phyloP scores from a whole-genome alignment of 2,113 vertebrate species.

The Motacilla tschutschensis region DNA sequence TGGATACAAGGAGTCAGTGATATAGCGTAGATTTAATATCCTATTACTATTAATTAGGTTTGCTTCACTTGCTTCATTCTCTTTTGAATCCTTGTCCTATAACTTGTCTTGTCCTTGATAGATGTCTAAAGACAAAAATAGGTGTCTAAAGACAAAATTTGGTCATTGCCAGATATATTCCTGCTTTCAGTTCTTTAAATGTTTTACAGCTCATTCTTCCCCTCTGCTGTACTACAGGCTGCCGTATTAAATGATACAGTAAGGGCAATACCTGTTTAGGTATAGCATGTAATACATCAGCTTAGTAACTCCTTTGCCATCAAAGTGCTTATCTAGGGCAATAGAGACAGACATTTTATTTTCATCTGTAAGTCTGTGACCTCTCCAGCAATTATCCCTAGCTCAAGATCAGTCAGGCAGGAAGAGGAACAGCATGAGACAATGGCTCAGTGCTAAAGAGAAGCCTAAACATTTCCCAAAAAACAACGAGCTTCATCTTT shows the following conservation, averaged over 20 bases:
- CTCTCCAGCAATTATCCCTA: slow-evolving; percentile 30
- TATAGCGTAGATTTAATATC: slow-evolving; percentile 16
- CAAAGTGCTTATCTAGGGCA: background rate
- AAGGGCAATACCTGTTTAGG: background rate
- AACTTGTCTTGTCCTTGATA: slow-evolving; percentile 21
- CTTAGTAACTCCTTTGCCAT: background rate
- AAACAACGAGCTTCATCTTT: background rate
- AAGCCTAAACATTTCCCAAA: slow-evolving; percentile 1
- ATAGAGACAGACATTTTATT: background rate
- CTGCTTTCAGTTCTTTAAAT: background rate
- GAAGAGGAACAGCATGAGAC: slow-evolving; percentile 24
- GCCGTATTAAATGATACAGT: background rate
- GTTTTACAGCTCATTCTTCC: background rate
- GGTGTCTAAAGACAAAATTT: background rate
- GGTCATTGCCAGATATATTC: background rate
- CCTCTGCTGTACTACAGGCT: background rate
- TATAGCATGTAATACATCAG: background rate
- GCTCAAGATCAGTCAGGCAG: slow-evolving; percentile 29
- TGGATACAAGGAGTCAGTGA: background rate
- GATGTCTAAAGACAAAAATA: slow-evolving; percentile 11
- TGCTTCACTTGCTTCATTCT: slow-evolving; percentile 44
- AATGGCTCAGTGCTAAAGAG: background rate
- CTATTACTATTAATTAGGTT: slow-evolving; percentile 38
- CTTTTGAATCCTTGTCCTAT: background rate
- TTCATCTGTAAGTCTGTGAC: slow-evolving; percentile 7